Conservation (phyloP, 2,797 vertebrate species). For the Syncerus caffer region DNA sequence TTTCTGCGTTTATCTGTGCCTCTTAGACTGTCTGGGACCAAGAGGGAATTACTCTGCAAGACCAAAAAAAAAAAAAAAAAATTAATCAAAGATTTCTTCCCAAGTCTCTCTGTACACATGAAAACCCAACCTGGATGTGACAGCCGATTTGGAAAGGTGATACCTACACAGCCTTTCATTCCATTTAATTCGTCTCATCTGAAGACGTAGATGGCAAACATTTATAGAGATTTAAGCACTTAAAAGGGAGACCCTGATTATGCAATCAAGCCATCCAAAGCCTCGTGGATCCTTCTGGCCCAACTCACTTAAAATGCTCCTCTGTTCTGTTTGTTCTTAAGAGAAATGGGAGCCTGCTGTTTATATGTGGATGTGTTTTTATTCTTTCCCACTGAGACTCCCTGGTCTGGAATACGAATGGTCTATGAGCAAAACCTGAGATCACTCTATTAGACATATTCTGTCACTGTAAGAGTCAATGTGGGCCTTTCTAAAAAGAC, state of each 20-base stretch:
- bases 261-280: conserved; percentile 43
- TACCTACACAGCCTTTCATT: conserved; percentile 54
- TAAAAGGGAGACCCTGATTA: conserved; percentile 45
- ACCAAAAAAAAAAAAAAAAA: conserved; percentile 74
- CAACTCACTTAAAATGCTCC: conserved; percentile 52
- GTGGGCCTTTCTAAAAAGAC: neutral
- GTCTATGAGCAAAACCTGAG: neutral
- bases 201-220: conserved; percentile 62
- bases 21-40: conserved; percentile 85
- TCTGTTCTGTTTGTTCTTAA: conserved; percentile 44
- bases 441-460: neutral
- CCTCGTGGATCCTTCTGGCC: conserved; percentile 51
- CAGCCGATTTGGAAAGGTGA: conserved; percentile 59
- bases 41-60: conserved; percentile 88
- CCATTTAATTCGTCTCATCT: conserved; percentile 53
- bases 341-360: neutral
- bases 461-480: neutral
- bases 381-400: neutral
- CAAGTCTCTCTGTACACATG: conserved; percentile 49
- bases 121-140: conserved; percentile 66
- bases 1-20: conserved; percentile 88
- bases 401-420: conserved; percentile 10
- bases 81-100: conserved; percentile 72
- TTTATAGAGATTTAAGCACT: conserved; percentile 35
- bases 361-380: conserved; percentile 42